Evolutionary conservation across 2,888 invertebrate species (phyloP), one percentile per base, ranked within the genome.

Genomic region (Tetanocera ferruginea): DNA sequence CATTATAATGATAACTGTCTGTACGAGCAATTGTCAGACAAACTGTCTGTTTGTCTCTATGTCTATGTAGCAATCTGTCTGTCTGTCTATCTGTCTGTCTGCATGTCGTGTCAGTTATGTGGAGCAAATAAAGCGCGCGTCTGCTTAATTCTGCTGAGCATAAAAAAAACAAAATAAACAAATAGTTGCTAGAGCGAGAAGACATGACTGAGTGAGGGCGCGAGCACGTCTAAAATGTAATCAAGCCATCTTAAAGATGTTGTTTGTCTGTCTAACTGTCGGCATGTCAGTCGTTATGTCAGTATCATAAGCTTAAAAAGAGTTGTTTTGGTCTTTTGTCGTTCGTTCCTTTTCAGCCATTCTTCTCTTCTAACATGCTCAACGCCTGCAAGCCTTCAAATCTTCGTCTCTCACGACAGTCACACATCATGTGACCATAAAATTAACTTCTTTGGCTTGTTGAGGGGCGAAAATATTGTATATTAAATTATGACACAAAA

Each of bases 361-460:
- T n/a, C n/a, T n/a, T n/a, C n/a, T n/a, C n/a, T n/a, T n/a, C n/a
- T n/a, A n/a, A n/a, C n/a, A n/a, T n/a, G n/a, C n/a, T n/a, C n/a
- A n/a, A n/a, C n/a, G n/a, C n/a, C n/a, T n/a, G n/a, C n/a, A n/a
- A n/a, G n/a, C 25, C 5, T 66, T 34, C 31, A 6, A n/a, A 17
- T n/a, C 37, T 6, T 19, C 31, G 34, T 66, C 37, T 19, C 8
- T 0, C 19, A 34, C 31, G 55, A 23, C 55, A 55, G 25, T 6
- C 25, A 60, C 60, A 60, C 60, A 60, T 60, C 28, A 57, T 57
- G 57, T 57, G 57, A 57, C 57, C 57, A 60, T 60, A 60, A 60
- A 60, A 14, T 60, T 60, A 6, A 60, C 60, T 60, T 60, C 28
- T 11, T 25, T 28, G 60, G 17, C 60, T 60, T 28, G 60, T 60